Evolutionary conservation across 2,797 vertebrate species (phyloP).

Genomic region (Trachops cirrhosus): DNA sequence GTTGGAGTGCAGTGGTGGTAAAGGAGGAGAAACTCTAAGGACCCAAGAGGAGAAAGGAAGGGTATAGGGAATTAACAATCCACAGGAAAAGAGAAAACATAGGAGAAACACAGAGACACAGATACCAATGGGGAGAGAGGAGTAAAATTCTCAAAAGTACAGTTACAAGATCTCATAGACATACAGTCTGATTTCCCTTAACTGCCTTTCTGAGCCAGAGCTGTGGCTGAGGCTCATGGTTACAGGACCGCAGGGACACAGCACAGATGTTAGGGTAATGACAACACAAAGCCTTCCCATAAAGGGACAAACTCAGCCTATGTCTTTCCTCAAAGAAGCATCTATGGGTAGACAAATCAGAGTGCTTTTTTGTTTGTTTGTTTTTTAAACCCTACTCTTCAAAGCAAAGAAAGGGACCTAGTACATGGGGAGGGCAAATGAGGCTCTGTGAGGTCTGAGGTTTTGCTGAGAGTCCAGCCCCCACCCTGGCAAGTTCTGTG

Average conservation of each 20-base stretch:
- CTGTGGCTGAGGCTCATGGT: neutral
- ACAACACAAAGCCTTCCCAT: constrained; percentile 25
- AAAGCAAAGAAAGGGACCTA: neutral
- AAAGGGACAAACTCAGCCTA: constrained; percentile 2
- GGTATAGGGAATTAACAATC: neutral
- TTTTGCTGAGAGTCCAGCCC: neutral
- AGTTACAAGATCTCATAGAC: neutral
- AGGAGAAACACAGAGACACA: neutral
- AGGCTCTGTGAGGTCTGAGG: neutral
- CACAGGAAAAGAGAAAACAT: neutral
- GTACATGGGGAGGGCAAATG: neutral
- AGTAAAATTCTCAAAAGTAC: neutral
- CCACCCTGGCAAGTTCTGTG: neutral
- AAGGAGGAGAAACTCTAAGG: neutral
- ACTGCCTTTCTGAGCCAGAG: neutral
- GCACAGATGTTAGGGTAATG: constrained; percentile 55
- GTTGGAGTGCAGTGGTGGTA: neutral
- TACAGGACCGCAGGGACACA: neutral
- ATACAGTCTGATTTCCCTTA: neutral
- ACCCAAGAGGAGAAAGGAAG: neutral
- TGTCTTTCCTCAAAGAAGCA: constrained; percentile 1
- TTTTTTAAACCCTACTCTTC: constrained; percentile 21
- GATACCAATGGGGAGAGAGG: neutral
- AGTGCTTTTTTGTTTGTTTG: neutral
- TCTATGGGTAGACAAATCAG: constrained; percentile 6